These are phyloP conservation scores for Thalassophryne amazonica DNA, from an alignment of 2,797 vertebrate genomes.

Conservation along the genomic window DNA sequence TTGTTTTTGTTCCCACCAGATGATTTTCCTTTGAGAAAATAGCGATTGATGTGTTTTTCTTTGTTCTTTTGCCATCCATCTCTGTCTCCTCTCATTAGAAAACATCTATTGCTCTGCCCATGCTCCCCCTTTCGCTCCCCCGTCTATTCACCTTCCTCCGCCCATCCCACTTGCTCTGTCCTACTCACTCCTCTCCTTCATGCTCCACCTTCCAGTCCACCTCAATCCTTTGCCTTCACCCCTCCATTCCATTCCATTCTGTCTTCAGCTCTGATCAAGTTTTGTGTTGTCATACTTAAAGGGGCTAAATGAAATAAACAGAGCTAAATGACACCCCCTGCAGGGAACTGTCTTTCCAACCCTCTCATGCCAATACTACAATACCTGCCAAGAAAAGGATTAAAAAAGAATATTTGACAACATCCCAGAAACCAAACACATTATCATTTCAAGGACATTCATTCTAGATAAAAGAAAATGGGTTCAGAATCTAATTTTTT, in stretches of 20 bases:
- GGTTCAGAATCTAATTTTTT: background rate
- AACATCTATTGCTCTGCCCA: background rate
- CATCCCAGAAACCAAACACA: background rate
- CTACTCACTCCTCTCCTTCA: background rate
- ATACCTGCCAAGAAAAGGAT: too few relatives aligned
- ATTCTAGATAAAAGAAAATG: background rate
- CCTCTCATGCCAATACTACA: constrained; percentile 10
- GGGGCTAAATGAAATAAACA: constrained; percentile 15
- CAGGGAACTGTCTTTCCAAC: background rate
- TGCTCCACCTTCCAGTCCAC: too few relatives aligned
- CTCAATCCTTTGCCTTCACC: background rate
- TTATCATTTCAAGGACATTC: background rate
- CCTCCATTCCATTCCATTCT: background rate
- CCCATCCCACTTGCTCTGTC: background rate
- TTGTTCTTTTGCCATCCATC: constrained; percentile 44
- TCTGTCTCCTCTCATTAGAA: background rate
- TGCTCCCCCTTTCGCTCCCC: background rate
- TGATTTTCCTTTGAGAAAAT: constrained; percentile 44
- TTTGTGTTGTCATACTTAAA: constrained; percentile 26
- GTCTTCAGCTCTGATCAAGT: background rate
- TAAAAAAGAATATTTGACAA: background rate
- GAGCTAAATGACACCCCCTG: constrained; percentile 17
- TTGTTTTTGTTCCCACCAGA: constrained; percentile 23
- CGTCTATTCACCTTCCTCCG: background rate
- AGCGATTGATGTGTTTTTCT: constrained; percentile 40